These are phyloP conservation scores for Cetoscarus ocellatus DNA, from an alignment of 2,797 vertebrate genomes.

Conservation along the genomic window DNA sequence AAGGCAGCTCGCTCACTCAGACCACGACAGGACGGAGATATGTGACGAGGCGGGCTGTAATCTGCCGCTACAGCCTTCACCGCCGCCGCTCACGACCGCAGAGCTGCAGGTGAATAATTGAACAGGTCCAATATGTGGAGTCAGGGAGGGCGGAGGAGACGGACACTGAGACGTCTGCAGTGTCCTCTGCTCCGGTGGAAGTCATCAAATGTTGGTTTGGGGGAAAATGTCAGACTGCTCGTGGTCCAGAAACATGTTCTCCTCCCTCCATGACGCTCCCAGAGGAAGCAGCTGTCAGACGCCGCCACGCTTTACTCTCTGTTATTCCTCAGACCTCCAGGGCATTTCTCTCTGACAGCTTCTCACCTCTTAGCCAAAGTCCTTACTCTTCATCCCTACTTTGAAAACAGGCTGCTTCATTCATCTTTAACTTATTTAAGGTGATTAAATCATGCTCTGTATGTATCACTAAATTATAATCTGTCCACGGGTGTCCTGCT, in stretches of 20 bases:
- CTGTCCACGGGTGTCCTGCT: too few relatives aligned
- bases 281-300: constrained; percentile 54
- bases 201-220: constrained; percentile 80
- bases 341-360: not conserved
- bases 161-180: constrained; percentile 74
- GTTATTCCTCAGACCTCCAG: constrained; percentile 19
- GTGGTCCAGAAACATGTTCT: constrained; percentile 55
- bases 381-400: not conserved
- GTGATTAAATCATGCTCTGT: too few relatives aligned
- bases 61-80: constrained; percentile 88
- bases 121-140: constrained; percentile 89
- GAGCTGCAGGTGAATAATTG: constrained; percentile 90
- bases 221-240: constrained; percentile 81
- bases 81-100: constrained; percentile 83
- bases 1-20: constrained; percentile 58
- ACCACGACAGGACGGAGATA: constrained; percentile 68
- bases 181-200: constrained; percentile 79
- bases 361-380: not conserved
- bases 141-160: constrained; percentile 46
- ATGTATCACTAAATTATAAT: too few relatives aligned
- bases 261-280: constrained; percentile 68
- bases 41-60: constrained; percentile 85
- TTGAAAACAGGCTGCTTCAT: not conserved
- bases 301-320: constrained; percentile 1
- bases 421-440: not conserved